A percentile compares a stretch with the other conserved stretches of the same genome.
Conservation (phyloP, 1,140 invertebrate species). For the Diuraphis noxia region DNA sequence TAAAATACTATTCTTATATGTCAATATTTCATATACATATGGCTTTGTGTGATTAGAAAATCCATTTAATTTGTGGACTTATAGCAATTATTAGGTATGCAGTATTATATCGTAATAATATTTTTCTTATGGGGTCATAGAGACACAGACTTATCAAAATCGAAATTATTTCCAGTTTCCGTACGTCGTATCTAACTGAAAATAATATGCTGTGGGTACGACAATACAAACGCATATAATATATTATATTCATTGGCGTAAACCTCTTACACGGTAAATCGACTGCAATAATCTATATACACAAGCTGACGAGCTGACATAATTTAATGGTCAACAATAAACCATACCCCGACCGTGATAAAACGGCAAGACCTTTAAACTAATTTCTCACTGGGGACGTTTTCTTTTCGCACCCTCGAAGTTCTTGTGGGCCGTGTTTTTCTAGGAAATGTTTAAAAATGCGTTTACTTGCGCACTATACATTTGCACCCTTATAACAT, state of each 20-base stretch:
- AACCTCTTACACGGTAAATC: not conserved
- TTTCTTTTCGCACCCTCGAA: slow-evolving; percentile 11
- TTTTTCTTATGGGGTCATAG: not conserved
- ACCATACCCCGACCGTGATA: not conserved
- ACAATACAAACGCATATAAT: not conserved
- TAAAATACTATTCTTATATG: too few species aligned
- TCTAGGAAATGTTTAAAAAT: slow-evolving; percentile 32
- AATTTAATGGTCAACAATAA: slow-evolving; percentile 34
- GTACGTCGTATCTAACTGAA: too few species aligned
- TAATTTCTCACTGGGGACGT: not conserved
- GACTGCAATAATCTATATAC: not conserved
- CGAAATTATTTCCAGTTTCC: not conserved
- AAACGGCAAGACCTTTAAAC: not conserved
- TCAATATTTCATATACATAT: too few species aligned
- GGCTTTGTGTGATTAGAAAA: too few species aligned
- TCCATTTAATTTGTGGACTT: too few species aligned
- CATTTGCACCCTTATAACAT: not conserved
- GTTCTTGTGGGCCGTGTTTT: not conserved
- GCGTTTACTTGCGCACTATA: not conserved
- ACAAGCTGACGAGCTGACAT: not conserved
- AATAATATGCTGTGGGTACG: not conserved
- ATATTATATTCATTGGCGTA: not conserved
- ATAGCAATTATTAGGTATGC: too few species aligned
- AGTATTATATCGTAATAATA: too few species aligned
- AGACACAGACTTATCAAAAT: not conserved